These are phyloP conservation scores for Misgurnus mizolepis DNA, from an alignment of 2,113 vertebrate genomes.

Conservation along the genomic window DNA sequence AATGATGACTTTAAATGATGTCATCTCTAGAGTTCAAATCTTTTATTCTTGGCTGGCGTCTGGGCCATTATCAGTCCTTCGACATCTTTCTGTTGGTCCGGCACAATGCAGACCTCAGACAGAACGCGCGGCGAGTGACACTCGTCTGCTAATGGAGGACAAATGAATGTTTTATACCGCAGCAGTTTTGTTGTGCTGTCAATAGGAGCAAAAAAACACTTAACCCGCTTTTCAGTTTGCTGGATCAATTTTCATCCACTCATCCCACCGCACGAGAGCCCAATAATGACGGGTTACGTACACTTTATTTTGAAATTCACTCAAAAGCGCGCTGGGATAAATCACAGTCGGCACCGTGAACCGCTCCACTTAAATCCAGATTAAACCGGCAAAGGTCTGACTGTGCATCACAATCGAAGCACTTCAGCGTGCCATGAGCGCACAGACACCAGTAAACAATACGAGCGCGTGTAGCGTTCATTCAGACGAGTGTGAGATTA, in stretches of 20 bases:
- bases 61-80: constrained; percentile 73
- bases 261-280: constrained; percentile 85
- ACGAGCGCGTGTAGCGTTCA: constrained; percentile 73
- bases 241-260: constrained; percentile 95
- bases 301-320: constrained; percentile 93
- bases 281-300: constrained; percentile 92
- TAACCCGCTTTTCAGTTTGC: constrained; percentile 88
- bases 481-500: constrained; percentile 87
- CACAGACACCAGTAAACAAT: constrained; percentile 57
- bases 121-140: constrained; percentile 74
- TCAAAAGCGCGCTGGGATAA: constrained; percentile 72
- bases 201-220: constrained; percentile 86
- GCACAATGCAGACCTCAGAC: constrained; percentile 75
- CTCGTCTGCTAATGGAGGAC: constrained; percentile 90
- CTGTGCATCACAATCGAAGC: constrained; percentile 79
- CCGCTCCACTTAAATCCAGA: constrained; percentile 84
- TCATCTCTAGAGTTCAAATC: constrained; percentile 63
- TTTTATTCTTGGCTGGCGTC: constrained; percentile 43
- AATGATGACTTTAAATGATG: constrained; percentile 62
- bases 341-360: constrained; percentile 80
- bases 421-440: constrained; percentile 71
- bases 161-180: constrained; percentile 89
- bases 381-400: constrained; percentile 84
- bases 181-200: constrained; percentile 83
- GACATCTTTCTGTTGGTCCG: constrained; percentile 67